Evolutionary conservation across 1,140 invertebrate species (phyloP), one percentile per base, ranked within the genome.

Genomic region (Anagrus nilaparvatae): DNA sequence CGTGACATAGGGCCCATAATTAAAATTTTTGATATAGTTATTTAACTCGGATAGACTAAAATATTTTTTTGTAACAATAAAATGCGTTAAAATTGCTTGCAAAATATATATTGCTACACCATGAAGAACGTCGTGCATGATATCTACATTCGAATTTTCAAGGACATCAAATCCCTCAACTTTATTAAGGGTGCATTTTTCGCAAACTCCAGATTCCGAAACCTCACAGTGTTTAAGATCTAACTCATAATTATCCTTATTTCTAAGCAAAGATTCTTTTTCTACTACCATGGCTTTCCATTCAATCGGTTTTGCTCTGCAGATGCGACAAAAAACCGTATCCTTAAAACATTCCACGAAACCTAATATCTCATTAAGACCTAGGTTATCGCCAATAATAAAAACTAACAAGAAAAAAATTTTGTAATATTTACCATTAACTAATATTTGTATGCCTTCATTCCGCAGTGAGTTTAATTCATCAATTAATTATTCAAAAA

Each of bases 321-420:
- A 41, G 17, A 41, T 34, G 24, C 40, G 7, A 18, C 20, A 41
- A 7, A 3, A 34, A 27, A 25, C 38, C 24, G 18, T 24, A 1
- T 27, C 4, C n/a, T 32, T 44, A 19, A 44, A 44, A 0, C 27
- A 38, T 32, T 38, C 36, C 0, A 44, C 35, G 13, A 39, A 38
- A 16, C 43, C 35, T 13, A 35, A 28, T 6, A 44, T 33, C 13
- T 21, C 20, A 13, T 44, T 44, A 0, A 44, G 16, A 16, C 35
- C 35, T 18, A 38, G 25, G 38, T 44, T 44, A 24, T 44, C 43
- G 2, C 43, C 43, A 23, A 44, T 5, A 10, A 44, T 23, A 12
- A 44, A n/a, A 4, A 23, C 25, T 17, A 38, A 25, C 24, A 38
- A 35, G 21, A 44, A 44, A 32, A 38, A 38, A 10, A 31, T 24